phyloP scores from a whole-genome alignment of 2,113 vertebrate genomes.

The Trematomus loennbergii region DNA sequence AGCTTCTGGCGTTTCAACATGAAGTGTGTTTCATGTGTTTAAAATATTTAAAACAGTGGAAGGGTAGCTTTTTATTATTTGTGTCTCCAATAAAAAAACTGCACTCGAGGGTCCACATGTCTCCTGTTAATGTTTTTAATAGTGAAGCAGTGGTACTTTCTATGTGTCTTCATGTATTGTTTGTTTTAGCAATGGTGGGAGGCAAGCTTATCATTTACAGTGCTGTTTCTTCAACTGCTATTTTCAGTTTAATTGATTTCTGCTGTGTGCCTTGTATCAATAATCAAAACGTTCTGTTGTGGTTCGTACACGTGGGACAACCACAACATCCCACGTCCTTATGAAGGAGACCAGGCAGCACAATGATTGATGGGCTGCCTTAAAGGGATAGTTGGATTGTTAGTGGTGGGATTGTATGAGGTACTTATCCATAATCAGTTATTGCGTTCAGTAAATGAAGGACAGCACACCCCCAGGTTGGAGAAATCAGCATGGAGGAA shows the following conservation, averaged over 20 bases:
- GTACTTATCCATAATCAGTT: no score
- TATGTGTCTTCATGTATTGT: background rate
- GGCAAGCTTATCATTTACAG: slow-evolving; percentile 45
- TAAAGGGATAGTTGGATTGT: no score
- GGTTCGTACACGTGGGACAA: no score
- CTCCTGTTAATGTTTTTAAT: background rate
- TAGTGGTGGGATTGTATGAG: no score
- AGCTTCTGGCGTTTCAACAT: background rate
- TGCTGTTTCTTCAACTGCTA: background rate
- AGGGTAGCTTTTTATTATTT: slow-evolving; percentile 7
- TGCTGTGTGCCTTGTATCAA: background rate
- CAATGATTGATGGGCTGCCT: background rate
- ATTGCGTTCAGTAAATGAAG: no score
- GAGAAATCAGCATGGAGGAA: no score
- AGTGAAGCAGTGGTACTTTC: slow-evolving; percentile 2
- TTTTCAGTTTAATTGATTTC: background rate
- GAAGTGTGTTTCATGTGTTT: slow-evolving; percentile 9
- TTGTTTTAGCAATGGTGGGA: slow-evolving; percentile 22
- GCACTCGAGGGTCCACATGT: background rate
- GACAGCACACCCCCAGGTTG: no score
- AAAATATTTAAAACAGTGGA: slow-evolving; percentile 27
- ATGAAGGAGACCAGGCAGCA: no score
- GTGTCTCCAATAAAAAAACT: slow-evolving; percentile 20
- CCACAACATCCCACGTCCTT: no score
- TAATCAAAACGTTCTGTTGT: no score